Base-by-base conservation (phyloP, 2,888 invertebrate genomes). In the Rugalucina vietnamica region DNA sequence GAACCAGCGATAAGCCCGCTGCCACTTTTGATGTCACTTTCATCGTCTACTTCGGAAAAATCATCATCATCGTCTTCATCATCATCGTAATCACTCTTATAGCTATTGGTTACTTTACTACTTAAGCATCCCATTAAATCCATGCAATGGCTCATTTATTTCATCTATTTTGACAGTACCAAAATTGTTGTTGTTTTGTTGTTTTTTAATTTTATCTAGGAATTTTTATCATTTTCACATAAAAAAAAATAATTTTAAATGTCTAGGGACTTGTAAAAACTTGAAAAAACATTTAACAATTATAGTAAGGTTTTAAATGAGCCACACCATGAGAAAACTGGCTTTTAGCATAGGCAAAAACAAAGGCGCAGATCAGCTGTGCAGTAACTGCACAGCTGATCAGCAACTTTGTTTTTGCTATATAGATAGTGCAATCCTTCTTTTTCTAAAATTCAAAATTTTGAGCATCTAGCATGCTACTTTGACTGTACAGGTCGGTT, bases 41-140 rank as follows among this genome's bases (percentile, higher is more conserved):
- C 65, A 8, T 65, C 65, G 21, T 54, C 54, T 14, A n/a, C 54
- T 34, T 32, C 24, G 8, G 21, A 14, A 10, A 18, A 18, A 2
- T 21, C 32, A 8, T n/a, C 2, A 3, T 65, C 65, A 14, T 65
- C 65, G 5, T 65, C 65, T 18, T 65, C 34, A 1, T 65, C 65
- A 8, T 65, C 65, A 34, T 65, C 34, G 34, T 34, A 65, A 65
- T 34, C 29, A 65, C 65, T 65, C 21, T 65, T 34, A 65, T 34
- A 10, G 34, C 65, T 65, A 18, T 65, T 34, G 29, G 18, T 60
- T 3, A 29, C 34, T 34, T 65, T 65, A 65, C 65, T 34, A 21
- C 29, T 65, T 65, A 65, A 34, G 21, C 65, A 65, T 65, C 65
- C 65, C 65, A 65, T 65, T 65, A 65, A 65, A 65, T 65, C 65